Evolutionary conservation across 1,140 invertebrate genomes (phyloP).

Genomic region (Macrocentrus cingulum): DNA sequence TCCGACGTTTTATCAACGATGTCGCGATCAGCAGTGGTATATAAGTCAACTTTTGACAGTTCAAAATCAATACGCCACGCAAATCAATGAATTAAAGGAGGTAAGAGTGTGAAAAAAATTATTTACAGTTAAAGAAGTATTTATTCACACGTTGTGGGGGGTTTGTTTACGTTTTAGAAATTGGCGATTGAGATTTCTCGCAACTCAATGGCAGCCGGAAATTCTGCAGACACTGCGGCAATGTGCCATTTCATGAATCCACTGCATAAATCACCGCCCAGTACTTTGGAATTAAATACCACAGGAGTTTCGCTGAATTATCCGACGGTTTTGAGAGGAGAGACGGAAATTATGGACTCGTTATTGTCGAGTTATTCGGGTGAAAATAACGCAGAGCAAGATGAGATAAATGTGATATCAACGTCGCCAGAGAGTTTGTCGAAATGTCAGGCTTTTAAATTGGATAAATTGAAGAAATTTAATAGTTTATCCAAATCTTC

Average conservation of each 20-base stretch:
- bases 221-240: conserved; percentile 39
- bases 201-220: conserved; percentile 62
- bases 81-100: conserved; percentile 86
- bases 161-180: conserved; percentile 60
- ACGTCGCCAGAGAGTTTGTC: too few relatives aligned
- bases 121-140: conserved; percentile 16
- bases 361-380: too few relatives aligned
- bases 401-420: too few relatives aligned
- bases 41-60: conserved; percentile 81
- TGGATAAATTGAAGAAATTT: too few relatives aligned
- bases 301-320: too few relatives aligned
- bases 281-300: too few relatives aligned
- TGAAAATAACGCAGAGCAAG: too few relatives aligned
- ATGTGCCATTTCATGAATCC: conserved; percentile 26
- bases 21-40: conserved; percentile 92
- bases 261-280: too few relatives aligned
- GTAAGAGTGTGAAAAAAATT: conserved; percentile 52
- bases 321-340: too few relatives aligned
- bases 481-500: neutral
- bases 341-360: too few relatives aligned
- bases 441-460: too few relatives aligned
- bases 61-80: conserved; percentile 77
- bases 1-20: conserved; percentile 91
- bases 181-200: conserved; percentile 73
- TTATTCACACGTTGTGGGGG: conserved; percentile 22